These are phyloP conservation scores for Leucophenga maculata DNA, from an alignment of 2,888 invertebrate species.

Conservation along the genomic window DNA sequence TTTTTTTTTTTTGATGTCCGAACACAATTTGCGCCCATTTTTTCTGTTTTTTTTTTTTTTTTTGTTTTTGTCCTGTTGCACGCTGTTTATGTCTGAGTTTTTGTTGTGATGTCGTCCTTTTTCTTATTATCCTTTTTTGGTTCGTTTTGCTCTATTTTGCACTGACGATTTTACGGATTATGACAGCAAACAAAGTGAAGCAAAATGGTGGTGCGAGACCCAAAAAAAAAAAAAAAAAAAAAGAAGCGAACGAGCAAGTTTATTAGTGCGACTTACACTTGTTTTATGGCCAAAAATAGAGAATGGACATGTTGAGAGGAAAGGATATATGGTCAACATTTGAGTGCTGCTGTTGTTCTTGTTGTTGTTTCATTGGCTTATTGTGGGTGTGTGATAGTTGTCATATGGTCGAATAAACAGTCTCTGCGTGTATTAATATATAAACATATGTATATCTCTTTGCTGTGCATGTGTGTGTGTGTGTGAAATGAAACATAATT, in stretches of 20 bases:
- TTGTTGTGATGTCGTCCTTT: not conserved
- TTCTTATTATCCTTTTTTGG: slow-evolving; percentile 34
- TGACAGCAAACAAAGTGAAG: slow-evolving; percentile 40
- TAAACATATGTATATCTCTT: not conserved
- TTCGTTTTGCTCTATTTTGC: slow-evolving; percentile 50
- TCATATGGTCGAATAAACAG: slow-evolving; percentile 64
- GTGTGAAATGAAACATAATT: slow-evolving; percentile 57
- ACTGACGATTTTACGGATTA: slow-evolving; percentile 65
- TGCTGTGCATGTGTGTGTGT: slow-evolving; percentile 2
- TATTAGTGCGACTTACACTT: slow-evolving; percentile 60
- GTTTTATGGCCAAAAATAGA: slow-evolving; percentile 52
- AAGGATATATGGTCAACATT: slow-evolving; percentile 63
- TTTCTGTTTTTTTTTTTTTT: not conserved
- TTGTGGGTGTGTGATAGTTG: slow-evolving; percentile 43
- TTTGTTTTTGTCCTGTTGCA: not conserved
- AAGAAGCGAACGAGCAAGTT: slow-evolving; percentile 47
- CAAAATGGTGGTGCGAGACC: not conserved
- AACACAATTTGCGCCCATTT: not conserved
- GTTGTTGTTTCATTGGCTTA: slow-evolving; percentile 11
- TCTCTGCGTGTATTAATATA: slow-evolving; percentile 39
- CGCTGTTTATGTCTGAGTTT: not conserved
- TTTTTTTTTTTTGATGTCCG: slow-evolving; percentile 10
- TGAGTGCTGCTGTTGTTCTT: slow-evolving; percentile 35
- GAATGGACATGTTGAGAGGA: slow-evolving; percentile 4
- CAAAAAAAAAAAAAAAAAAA: not conserved